Base-by-base conservation (phyloP, 2,113 vertebrate genomes). In the Tretioscincus oriximinensis region DNA sequence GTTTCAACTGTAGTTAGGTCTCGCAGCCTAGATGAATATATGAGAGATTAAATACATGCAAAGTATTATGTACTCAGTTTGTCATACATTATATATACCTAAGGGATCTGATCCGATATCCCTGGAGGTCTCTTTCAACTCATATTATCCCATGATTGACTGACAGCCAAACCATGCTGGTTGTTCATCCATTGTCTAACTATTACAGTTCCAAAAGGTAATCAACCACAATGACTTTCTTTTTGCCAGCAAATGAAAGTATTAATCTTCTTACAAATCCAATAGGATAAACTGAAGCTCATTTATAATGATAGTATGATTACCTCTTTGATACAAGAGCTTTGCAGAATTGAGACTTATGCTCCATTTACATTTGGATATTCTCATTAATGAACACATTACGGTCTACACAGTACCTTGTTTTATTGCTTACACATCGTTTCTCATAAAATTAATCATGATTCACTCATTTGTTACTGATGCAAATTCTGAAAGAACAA, bases 361-460 rank as follows among this genome's bases (percentile, higher is more conserved):
- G 7, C 63, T 80, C 9, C 35, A 29, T 81, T 81, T 41, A 24
- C 5, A 76, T 67, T 80, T 5, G 1, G 3, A 68, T 63, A 70
- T 4, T 24, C n/a, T 61, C 61, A 81, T 69, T 24, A 75, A 58
- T 85, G 69, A 79, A 81, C 5, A 28, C 0, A 12, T 49, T 49
- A 73, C 51, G 72, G 20, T 58, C 12, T 28, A 41, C 63, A 58
- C 61, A 35, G 28, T 83, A 26, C 58, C 61, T 60, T 80, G 35
- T 8, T 73, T 41, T 84, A 81, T 75, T 70, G 9, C 51, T 5
- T 77, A 45, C 67, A 83, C 67, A 9, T 21, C 78, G 35, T 28
- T 73, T 60, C 21, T 78, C 73, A 51, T 73, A 18, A 47, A 35
- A 49, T 69, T 67, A 78, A 87, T 22, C 7, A 78, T 68, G 64